phyloP scores from a whole-genome alignment of 2,888 invertebrate genomes.

The Schrankia costaestrigalis region DNA sequence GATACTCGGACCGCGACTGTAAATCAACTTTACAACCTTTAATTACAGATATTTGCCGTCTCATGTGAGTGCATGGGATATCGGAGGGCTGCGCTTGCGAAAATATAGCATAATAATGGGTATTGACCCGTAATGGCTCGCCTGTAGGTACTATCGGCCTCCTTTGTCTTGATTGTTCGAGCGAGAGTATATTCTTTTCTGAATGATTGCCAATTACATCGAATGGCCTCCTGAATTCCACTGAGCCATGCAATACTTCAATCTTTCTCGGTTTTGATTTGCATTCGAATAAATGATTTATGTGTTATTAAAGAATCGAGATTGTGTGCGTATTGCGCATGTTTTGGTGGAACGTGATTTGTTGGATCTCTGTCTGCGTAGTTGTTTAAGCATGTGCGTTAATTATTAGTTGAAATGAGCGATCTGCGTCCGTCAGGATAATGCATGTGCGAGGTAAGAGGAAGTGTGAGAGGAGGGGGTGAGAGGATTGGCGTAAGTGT shows the following conservation, averaged over 20 bases:
- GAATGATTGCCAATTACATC: conserved; percentile 80
- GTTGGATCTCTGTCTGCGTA: conserved; percentile 17
- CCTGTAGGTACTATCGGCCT: conserved; percentile 77
- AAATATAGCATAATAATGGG: conserved; percentile 81
- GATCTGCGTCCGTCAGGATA: conserved; percentile 7
- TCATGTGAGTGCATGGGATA: conserved; percentile 74
- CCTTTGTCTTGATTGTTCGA: conserved; percentile 78
- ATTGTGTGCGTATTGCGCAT: conserved; percentile 42
- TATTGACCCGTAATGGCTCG: conserved; percentile 78
- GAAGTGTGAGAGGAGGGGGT: conserved; percentile 37
- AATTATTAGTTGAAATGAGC: conserved; percentile 16
- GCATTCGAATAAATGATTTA: conserved; percentile 72
- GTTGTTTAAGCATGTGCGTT: conserved; percentile 5
- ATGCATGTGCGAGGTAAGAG: conserved; percentile 3
- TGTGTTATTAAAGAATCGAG: conserved; percentile 60
- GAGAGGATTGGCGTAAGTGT: conserved; percentile 31
- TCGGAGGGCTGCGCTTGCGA: conserved; percentile 77
- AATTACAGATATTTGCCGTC: conserved; percentile 81
- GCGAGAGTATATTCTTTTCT: conserved; percentile 73
- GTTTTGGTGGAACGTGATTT: conserved; percentile 22
- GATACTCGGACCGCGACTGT: conserved; percentile 71
- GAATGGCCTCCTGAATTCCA: conserved; percentile 76
- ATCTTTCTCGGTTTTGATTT: conserved; percentile 65
- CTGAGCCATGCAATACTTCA: conserved; percentile 65
- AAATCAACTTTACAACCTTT: conserved; percentile 81